Evolutionary conservation across 2,888 invertebrate genomes (phyloP).

Genomic region (Drosophila aldrichi): DNA sequence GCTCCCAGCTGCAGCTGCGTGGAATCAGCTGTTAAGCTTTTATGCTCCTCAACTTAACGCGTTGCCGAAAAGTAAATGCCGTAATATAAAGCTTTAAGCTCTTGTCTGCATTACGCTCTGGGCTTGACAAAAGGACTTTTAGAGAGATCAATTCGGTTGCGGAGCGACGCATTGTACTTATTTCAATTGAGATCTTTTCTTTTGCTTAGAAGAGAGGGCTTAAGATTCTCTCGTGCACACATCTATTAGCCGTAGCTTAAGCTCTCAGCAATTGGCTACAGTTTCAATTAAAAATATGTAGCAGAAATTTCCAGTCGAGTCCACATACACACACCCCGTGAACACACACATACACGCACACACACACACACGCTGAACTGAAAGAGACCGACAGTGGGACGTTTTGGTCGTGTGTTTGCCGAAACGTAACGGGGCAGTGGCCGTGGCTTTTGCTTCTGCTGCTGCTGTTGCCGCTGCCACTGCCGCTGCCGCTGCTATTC

Average conservation of each 20-base stretch:
- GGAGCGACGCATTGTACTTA: constrained; percentile 6
- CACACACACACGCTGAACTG: constrained; percentile 10
- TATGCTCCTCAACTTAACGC: constrained; percentile 11
- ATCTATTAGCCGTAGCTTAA: constrained; percentile 8
- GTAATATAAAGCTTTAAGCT: constrained; percentile 14
- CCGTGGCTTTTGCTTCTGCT: constrained; percentile 39
- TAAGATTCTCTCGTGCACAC: constrained; percentile 2
- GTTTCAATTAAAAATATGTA: constrained; percentile 70
- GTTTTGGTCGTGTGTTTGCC: constrained; percentile 67
- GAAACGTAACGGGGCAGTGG: constrained; percentile 78
- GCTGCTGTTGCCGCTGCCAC: constrained; percentile 50
- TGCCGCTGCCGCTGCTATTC: constrained; percentile 50
- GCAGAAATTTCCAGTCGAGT: constrained; percentile 75
- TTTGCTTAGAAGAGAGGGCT: background rate
- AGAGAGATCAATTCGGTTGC: background rate
- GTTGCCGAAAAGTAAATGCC: constrained; percentile 3
- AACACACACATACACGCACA: constrained; percentile 34
- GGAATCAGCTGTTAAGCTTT: constrained; percentile 44
- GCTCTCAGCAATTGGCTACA: constrained; percentile 47
- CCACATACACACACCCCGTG: constrained; percentile 45
- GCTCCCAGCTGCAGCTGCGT: constrained; percentile 29
- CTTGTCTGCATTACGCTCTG: background rate
- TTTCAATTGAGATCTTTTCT: constrained; percentile 9
- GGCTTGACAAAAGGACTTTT: constrained; percentile 15
- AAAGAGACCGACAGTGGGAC: constrained; percentile 48